These are phyloP conservation scores for Leucozona laternaria DNA, from an alignment of 2,888 invertebrate species.

Conservation along the genomic window DNA sequence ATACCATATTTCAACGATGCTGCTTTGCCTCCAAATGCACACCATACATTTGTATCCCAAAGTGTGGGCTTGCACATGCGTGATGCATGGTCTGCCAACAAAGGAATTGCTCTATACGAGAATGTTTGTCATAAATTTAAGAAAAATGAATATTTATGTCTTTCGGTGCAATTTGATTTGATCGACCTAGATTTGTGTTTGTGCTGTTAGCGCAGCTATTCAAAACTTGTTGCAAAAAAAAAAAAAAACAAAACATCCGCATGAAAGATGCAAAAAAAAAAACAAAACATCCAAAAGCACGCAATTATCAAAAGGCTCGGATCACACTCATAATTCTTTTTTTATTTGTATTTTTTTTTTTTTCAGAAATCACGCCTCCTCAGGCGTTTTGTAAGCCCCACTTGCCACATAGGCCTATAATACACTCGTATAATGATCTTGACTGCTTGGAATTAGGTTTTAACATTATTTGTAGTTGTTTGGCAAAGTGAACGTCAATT, in stretches of 20 bases:
- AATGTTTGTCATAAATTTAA: slow-evolving; percentile 64
- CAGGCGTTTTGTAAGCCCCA: slow-evolving; percentile 68
- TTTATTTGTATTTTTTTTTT: slow-evolving; percentile 16
- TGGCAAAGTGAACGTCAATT: slow-evolving; percentile 54
- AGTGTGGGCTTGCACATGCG: slow-evolving; percentile 42
- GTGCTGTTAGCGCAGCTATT: slow-evolving; percentile 23
- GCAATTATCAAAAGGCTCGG: slow-evolving; percentile 65
- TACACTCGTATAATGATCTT: slow-evolving; percentile 43
- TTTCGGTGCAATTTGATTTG: slow-evolving; percentile 58
- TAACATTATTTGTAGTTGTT: slow-evolving; percentile 29
- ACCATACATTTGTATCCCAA: slow-evolving; percentile 7
- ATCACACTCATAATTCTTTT: slow-evolving; percentile 44
- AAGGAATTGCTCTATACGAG: slow-evolving; percentile 35
- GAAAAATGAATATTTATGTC: slow-evolving; percentile 69
- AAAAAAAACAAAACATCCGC: slow-evolving; percentile 15
- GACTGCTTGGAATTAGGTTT: slow-evolving; percentile 51
- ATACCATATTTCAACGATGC: slow-evolving; percentile 14
- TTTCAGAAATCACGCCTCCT: slow-evolving; percentile 67
- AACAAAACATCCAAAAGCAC: slow-evolving; percentile 26
- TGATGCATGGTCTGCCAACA: slow-evolving; percentile 44
- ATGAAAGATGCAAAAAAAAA: slow-evolving; percentile 29
- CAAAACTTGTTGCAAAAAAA: slow-evolving; percentile 15
- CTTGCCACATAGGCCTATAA: slow-evolving; percentile 25
- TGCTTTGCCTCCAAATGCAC: slow-evolving; percentile 17
- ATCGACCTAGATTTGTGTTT: slow-evolving; percentile 62